These are phyloP conservation scores for Parauchenoglanis ngamensis DNA, from an alignment of 2,797 vertebrate genomes.

Conservation along the genomic window DNA sequence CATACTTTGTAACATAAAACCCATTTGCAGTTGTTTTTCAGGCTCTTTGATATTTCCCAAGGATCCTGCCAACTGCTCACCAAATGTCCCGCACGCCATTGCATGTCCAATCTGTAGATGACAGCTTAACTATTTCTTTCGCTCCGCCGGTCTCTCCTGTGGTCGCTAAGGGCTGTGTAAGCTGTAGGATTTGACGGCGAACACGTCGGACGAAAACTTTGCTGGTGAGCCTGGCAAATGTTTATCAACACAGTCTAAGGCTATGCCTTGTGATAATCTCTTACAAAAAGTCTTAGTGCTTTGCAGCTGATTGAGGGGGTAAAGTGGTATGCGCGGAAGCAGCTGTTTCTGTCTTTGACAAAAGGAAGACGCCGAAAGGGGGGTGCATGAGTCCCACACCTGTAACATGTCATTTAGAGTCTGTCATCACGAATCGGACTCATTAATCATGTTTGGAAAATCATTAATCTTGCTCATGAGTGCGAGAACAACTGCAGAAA, in stretches of 20 bases:
- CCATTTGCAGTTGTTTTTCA: constrained; percentile 73
- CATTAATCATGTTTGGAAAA: constrained; percentile 79
- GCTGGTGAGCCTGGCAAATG: constrained; percentile 66
- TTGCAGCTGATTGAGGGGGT: constrained; percentile 60
- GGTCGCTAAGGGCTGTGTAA: constrained; percentile 70
- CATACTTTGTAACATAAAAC: constrained; percentile 71
- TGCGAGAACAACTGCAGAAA: constrained; percentile 64
- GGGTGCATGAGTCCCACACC: constrained; percentile 64
- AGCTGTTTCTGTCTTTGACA: constrained; percentile 69
- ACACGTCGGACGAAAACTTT: constrained; percentile 66
- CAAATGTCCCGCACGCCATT: constrained; percentile 67
- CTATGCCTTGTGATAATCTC: constrained; percentile 69
- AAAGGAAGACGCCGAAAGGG: constrained; percentile 45
- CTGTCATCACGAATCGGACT: constrained; percentile 71
- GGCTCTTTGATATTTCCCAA: constrained; percentile 71
- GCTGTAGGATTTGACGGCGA: constrained; percentile 67
- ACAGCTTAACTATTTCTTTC: constrained; percentile 80
- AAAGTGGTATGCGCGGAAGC: constrained; percentile 54
- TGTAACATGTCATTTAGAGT: constrained; percentile 78
- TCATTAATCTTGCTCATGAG: constrained; percentile 74
- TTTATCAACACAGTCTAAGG: constrained; percentile 76
- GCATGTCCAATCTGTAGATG: constrained; percentile 74
- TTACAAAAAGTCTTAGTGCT: constrained; percentile 46
- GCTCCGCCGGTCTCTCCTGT: constrained; percentile 58
- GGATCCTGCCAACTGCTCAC: constrained; percentile 71